Percentiles rank a stretch among this genome's conserved stretches.
phyloP scores from a whole-genome alignment of 2,113 vertebrate species.

The Apistogramma diplotaenia region DNA sequence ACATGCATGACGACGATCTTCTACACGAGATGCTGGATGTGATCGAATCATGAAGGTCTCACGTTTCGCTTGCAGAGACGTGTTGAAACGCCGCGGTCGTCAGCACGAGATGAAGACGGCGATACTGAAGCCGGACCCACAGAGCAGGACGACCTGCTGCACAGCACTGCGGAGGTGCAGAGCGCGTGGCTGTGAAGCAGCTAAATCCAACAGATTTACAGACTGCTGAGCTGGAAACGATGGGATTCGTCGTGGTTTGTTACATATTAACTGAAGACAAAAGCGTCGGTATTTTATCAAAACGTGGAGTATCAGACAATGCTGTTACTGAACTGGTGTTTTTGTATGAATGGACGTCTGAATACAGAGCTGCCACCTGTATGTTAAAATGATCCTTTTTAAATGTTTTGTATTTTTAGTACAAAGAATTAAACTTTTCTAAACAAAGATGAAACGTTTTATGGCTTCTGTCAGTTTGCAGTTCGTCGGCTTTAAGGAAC shows the following conservation, averaged over 20 bases:
- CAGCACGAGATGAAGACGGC: background rate
- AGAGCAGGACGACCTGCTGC: slow-evolving; percentile 70
- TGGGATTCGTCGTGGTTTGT: background rate
- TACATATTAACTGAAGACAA: background rate
- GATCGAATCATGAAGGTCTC: background rate
- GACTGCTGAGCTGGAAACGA: background rate
- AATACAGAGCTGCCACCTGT: background rate
- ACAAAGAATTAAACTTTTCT: background rate
- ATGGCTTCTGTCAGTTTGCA: background rate
- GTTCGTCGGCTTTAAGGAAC: slow-evolving; percentile 19
- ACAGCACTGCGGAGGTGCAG: background rate
- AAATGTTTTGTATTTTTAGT: background rate
- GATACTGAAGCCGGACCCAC: background rate
- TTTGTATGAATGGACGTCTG: background rate
- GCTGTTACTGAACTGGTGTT: background rate
- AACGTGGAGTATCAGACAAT: rapidly evolving
- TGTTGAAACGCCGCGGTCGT: background rate
- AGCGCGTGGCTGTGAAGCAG: slow-evolving; percentile 61
- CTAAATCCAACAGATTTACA: background rate
- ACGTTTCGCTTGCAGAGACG: slow-evolving; percentile 42
- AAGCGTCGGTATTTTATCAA: background rate
- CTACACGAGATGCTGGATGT: background rate
- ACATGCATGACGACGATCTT: too few species aligned
- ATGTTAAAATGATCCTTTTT: background rate
- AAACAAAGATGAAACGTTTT: background rate